These are phyloP conservation scores for Chitala chitala DNA, from an alignment of 2,113 vertebrate genomes.

Conservation along the genomic window DNA sequence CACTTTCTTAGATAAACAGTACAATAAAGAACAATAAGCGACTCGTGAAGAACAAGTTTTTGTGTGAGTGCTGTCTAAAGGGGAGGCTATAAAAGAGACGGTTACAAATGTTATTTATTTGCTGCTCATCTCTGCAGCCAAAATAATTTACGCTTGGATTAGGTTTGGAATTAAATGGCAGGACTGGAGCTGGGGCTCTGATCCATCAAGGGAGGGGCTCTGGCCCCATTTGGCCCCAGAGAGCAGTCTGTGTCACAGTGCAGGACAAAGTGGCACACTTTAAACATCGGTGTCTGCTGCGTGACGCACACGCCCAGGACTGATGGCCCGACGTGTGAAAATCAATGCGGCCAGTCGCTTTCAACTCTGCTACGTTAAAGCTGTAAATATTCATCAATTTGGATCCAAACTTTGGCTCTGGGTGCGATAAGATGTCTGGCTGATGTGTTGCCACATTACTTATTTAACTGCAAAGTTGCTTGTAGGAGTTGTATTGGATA, in stretches of 20 bases:
- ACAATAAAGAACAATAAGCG: neutral
- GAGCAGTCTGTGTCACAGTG: neutral
- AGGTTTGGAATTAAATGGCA: neutral
- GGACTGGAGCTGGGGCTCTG: neutral
- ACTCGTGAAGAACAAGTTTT: neutral
- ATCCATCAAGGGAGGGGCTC: neutral
- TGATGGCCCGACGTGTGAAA: neutral
- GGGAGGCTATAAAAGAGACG: neutral
- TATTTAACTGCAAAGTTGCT: neutral
- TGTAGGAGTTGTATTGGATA: neutral
- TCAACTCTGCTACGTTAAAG: neutral
- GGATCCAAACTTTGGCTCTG: neutral
- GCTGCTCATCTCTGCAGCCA: neutral
- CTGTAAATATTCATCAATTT: slow-evolving; percentile 19
- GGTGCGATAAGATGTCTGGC: neutral
- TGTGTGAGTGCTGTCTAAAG: neutral
- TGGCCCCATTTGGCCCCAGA: neutral
- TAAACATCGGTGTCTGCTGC: neutral
- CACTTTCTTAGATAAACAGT: no score
- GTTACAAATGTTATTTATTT: no score
- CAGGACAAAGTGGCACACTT: neutral
- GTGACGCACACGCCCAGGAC: neutral
- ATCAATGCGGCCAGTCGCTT: neutral
- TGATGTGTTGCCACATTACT: neutral
- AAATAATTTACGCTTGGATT: slow-evolving; percentile 11